Conservation (phyloP, 2,113 vertebrate species). For the Laticauda colubrina region DNA sequence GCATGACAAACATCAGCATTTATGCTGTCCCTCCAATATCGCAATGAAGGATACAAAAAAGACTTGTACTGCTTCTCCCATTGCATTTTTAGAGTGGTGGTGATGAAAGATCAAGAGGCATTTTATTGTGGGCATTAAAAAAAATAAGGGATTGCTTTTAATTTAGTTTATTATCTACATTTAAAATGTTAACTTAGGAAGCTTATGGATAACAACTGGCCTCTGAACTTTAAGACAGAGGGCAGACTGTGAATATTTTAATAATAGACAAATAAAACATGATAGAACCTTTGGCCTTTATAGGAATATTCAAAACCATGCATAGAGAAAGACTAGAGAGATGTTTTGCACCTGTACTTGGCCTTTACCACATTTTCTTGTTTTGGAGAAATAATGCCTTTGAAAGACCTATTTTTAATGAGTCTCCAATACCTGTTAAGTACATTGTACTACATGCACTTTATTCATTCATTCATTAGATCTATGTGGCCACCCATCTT, state of each 20-base stretch:
- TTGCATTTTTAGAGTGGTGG: neutral
- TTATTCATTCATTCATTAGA: neutral
- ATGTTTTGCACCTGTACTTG: neutral
- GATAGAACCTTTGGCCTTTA: neutral
- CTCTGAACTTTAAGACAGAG: neutral
- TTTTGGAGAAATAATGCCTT: neutral
- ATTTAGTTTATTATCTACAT: neutral
- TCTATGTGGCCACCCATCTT: neutral
- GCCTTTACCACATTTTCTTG: neutral
- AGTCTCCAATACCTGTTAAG: neutral
- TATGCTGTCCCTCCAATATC: neutral
- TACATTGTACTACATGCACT: neutral
- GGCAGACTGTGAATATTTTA: neutral
- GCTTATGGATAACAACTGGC: neutral
- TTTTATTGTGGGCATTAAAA: neutral
- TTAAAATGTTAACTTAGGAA: neutral
- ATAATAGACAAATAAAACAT: neutral
- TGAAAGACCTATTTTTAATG: neutral
- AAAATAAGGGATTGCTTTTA: neutral
- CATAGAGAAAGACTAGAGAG: neutral
- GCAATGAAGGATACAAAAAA: neutral
- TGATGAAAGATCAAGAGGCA: neutral
- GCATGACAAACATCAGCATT: neutral
- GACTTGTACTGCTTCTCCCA: neutral
- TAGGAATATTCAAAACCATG: neutral